These are phyloP conservation scores for Formica selysi DNA, from an alignment of 1,140 invertebrate genomes.

Conservation along the genomic window DNA sequence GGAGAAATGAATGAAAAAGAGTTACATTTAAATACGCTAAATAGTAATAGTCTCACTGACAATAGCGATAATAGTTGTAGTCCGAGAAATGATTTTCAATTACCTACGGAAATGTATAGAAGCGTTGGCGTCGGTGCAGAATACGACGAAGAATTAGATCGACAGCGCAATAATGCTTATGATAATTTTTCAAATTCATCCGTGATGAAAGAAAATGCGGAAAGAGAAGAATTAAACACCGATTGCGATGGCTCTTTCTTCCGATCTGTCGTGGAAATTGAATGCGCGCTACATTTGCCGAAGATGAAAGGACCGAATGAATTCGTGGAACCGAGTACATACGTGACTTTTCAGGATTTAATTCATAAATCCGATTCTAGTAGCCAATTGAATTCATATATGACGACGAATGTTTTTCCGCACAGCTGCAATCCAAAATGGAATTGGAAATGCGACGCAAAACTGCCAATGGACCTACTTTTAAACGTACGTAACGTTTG, in stretches of 20 bases:
- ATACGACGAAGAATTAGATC: slow-evolving; percentile 77
- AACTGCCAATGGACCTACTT: slow-evolving; percentile 86
- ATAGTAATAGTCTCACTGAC: slow-evolving; percentile 76
- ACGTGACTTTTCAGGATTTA: slow-evolving; percentile 88
- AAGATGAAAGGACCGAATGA: slow-evolving; percentile 82
- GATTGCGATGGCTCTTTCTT: slow-evolving; percentile 69
- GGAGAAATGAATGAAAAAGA: neutral
- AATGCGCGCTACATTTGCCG: slow-evolving; percentile 88
- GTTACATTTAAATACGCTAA: slow-evolving; percentile 33
- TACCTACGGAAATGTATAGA: slow-evolving; percentile 81
- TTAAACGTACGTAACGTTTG: slow-evolving; percentile 84
- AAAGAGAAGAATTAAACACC: slow-evolving; percentile 31
- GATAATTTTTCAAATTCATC: slow-evolving; percentile 37
- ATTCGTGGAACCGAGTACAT: slow-evolving; percentile 87
- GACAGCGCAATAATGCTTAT: slow-evolving; percentile 41
- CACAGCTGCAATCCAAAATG: slow-evolving; percentile 87
- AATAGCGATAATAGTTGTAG: slow-evolving; percentile 77
- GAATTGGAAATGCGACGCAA: slow-evolving; percentile 87
- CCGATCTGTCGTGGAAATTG: slow-evolving; percentile 86
- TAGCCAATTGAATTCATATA: slow-evolving; percentile 79
- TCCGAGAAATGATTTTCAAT: slow-evolving; percentile 77
- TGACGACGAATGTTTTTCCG: slow-evolving; percentile 86
- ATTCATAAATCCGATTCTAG: slow-evolving; percentile 78
- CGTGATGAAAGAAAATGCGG: slow-evolving; percentile 12
- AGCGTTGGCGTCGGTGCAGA: slow-evolving; percentile 85